Base-by-base conservation (phyloP, 1,140 invertebrate genomes). In the Drosophila chauvacae region DNA sequence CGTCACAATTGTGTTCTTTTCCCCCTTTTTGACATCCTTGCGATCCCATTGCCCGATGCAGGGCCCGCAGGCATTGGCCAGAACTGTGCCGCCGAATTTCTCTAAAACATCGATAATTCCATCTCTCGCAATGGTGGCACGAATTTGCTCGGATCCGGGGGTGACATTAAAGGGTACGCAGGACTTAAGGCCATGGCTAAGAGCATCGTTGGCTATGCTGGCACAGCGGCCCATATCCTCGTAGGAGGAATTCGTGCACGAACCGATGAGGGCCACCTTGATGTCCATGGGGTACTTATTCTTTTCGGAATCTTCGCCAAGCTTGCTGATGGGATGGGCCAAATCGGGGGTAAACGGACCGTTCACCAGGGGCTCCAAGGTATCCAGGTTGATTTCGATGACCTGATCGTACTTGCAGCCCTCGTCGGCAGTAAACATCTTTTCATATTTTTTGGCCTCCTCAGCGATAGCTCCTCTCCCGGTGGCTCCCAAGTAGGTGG, bases 31-130 rank as follows among this genome's bases (percentile, higher is more conserved):
- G 4, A 99, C 96, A 93, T 99, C 99, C 91, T 98, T 95, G 55
- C 97, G 95, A 93, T 99, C 98, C 99, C 99, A 99, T 92, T 99
- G 99, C 37, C 99, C 98, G 93, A 99, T 99, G 94, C 99, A 99
- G 4, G 99, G 99, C 1, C 99, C 99, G 93, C 99, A 99, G 14
- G 99, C 99, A 93, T 99, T 99, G 1, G 99, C 99, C 72, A 99
- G 94, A 1, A 99, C 95, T 58, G 95, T 95, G 74, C 94, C 95
- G 20, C 95, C 95, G 69, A 95, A 95, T 39, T 95, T 93, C 11
- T 93, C 91, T 26, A 96, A 93, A 14, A 94, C 94, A 92, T 96
- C 94, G 64, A 97, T 96, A 90, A 98, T 98, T 77, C 99, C 98
- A 93, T 99, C 99, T 18, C 99, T 95, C 92, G 99, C 98, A 91